Evolutionary conservation across 1,140 invertebrate species (phyloP).

Genomic region (Achatina immaculata): DNA sequence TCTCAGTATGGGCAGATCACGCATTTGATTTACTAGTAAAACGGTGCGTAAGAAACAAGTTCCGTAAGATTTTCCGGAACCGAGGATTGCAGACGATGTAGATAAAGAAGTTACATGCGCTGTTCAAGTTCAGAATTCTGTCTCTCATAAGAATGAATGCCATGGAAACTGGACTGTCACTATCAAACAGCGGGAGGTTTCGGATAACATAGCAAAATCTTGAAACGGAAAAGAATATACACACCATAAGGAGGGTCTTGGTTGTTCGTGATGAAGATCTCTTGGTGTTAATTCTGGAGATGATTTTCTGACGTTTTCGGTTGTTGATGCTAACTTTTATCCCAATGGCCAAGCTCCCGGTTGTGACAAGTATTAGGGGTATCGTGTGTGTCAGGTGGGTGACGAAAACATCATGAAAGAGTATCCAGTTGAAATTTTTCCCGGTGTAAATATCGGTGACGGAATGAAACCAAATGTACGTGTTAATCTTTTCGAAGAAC

Average conservation of each 20-base stretch:
- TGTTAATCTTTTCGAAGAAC: neutral
- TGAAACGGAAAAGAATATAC: neutral
- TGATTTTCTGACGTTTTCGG: neutral
- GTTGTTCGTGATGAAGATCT: neutral
- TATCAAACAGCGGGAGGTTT: neutral
- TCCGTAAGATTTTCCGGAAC: neutral
- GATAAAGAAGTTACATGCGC: neutral
- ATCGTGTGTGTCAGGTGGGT: neutral
- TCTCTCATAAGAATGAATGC: neutral
- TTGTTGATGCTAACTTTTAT: neutral
- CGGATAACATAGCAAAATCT: neutral
- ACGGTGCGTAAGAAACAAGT: neutral
- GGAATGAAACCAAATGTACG: neutral
- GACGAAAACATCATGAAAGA: neutral
- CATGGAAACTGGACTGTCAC: neutral
- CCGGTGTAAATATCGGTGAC: neutral
- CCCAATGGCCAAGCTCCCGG: neutral
- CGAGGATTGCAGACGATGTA: neutral
- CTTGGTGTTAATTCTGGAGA: neutral
- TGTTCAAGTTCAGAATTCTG: neutral
- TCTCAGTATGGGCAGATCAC: too few species aligned
- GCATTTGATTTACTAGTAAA: too few species aligned
- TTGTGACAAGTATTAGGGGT: neutral
- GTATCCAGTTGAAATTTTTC: neutral
- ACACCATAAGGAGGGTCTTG: neutral